These are phyloP conservation scores for Seladonia tumulorum DNA, from an alignment of 2,888 invertebrate species.

Conservation along the genomic window DNA sequence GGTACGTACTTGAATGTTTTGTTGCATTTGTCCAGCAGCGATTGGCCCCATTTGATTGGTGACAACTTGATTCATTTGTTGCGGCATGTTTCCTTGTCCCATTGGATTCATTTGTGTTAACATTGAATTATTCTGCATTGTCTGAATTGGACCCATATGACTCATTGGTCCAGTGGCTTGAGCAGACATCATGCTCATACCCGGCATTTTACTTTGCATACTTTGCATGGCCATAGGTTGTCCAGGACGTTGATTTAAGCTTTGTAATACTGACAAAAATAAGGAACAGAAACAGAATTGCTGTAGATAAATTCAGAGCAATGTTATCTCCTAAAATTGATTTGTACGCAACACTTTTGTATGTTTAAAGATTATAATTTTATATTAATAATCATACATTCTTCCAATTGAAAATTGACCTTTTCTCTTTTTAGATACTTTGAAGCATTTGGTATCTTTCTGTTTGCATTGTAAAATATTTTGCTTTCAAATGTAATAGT, in stretches of 20 bases:
- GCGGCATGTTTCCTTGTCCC: constrained; percentile 80
- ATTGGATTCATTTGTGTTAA: constrained; percentile 83
- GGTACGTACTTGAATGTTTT: constrained; percentile 79
- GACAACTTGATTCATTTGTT: constrained; percentile 82
- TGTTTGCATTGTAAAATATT: neutral
- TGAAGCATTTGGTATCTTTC: neutral
- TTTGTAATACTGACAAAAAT: constrained; percentile 87
- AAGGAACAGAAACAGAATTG: neutral
- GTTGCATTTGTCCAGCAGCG: constrained; percentile 79
- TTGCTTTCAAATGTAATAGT: neutral
- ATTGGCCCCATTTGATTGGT: constrained; percentile 79
- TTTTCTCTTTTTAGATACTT: neutral
- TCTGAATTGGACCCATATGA: constrained; percentile 86
- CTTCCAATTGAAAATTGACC: neutral
- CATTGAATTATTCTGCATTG: constrained; percentile 84
- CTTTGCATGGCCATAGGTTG: constrained; percentile 87
- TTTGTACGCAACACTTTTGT: neutral
- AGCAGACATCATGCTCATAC: constrained; percentile 84
- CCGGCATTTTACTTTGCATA: constrained; percentile 86
- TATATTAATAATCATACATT: neutral
- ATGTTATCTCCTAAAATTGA: constrained; percentile 2
- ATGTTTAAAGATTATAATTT: neutral
- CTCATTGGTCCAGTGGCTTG: constrained; percentile 84
- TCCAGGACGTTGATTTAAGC: constrained; percentile 89
- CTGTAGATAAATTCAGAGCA: neutral